A percentile compares a stretch with the other conserved stretches of the same genome.
Conservation (phyloP, 92 coral and sea anemone genomes). For the Phenganax marumi region DNA sequence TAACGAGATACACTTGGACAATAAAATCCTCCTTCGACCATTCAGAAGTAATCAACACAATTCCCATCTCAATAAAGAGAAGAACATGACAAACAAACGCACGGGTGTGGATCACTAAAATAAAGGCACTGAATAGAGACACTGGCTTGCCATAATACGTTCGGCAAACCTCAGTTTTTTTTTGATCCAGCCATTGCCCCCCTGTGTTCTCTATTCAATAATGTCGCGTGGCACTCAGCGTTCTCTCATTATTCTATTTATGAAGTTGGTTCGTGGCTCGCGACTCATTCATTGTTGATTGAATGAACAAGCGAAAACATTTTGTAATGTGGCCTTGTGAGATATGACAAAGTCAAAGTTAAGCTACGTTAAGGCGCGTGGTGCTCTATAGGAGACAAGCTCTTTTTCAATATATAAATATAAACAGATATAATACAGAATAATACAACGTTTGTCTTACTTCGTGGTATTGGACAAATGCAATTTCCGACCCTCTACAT, state of each 20-base stretch:
- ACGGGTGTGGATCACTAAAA: slow-evolving; percentile 9
- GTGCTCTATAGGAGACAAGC: too few species aligned
- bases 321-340: too few species aligned
- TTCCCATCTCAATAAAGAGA: background rate
- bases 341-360: too few species aligned
- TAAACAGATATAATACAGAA: too few species aligned
- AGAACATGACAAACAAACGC: slow-evolving; percentile 18
- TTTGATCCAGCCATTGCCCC: slow-evolving; percentile 6
- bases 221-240: slow-evolving; percentile 40
- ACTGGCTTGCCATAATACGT: slow-evolving; percentile 8
- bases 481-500: too few species aligned
- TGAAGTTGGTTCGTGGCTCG: slow-evolving; percentile 31
- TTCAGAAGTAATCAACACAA: too few species aligned
- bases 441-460: too few species aligned
- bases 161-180: slow-evolving; percentile 10
- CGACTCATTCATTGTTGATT: slow-evolving; percentile 27
- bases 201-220: slow-evolving; percentile 33
- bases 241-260: slow-evolving; percentile 17
- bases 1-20: too few species aligned
- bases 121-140: background rate
- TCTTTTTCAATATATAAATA: too few species aligned
- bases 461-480: too few species aligned
- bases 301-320: background rate
- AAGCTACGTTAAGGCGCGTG: too few species aligned
- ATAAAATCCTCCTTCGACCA: too few species aligned